A percentile compares a stretch with the other conserved stretches of the same genome.
Conservation (phyloP, 2,888 invertebrate genomes). For the Xylocampa areola region DNA sequence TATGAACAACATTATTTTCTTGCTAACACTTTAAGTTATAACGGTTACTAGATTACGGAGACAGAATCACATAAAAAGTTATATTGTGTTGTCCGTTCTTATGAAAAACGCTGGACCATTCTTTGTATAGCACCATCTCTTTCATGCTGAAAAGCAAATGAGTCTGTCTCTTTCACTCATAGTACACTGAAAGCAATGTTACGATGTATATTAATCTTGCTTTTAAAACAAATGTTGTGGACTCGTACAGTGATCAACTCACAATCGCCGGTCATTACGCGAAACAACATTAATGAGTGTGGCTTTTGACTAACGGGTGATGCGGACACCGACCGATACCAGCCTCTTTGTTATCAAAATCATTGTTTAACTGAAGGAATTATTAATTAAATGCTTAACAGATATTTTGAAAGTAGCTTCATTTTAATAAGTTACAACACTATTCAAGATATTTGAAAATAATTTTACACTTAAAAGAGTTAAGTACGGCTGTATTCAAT, state of each 20-base stretch:
- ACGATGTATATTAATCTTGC: slow-evolving; percentile 52
- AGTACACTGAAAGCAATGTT: slow-evolving; percentile 24
- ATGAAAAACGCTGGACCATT: slow-evolving; percentile 35
- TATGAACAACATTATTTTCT: slow-evolving; percentile 6
- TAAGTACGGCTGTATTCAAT: no score
- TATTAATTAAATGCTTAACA: no score
- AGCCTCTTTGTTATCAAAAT: slow-evolving; percentile 20
- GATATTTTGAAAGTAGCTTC: no score
- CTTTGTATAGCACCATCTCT: slow-evolving; percentile 19
- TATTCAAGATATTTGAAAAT: no score
- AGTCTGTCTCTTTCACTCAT: slow-evolving; percentile 13
- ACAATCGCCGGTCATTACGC: slow-evolving; percentile 47
- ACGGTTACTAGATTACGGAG: slow-evolving; percentile 32
- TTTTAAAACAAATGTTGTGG: slow-evolving; percentile 58
- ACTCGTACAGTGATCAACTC: slow-evolving; percentile 46
- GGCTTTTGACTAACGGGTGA: slow-evolving; percentile 41
- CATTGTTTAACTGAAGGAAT: neutral
- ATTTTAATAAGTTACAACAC: no score
- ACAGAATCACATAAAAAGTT: slow-evolving; percentile 31
- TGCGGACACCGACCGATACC: slow-evolving; percentile 24
- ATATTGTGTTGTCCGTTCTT: slow-evolving; percentile 39
- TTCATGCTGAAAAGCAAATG: slow-evolving; percentile 5
- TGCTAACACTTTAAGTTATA: slow-evolving; percentile 14
- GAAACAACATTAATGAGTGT: slow-evolving; percentile 46
- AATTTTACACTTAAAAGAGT: no score